A percentile compares a stretch with the other conserved stretches of the same genome.
These are phyloP conservation scores for Drosophila lini DNA, from an alignment of 1,140 invertebrate species.

Conservation along the genomic window DNA sequence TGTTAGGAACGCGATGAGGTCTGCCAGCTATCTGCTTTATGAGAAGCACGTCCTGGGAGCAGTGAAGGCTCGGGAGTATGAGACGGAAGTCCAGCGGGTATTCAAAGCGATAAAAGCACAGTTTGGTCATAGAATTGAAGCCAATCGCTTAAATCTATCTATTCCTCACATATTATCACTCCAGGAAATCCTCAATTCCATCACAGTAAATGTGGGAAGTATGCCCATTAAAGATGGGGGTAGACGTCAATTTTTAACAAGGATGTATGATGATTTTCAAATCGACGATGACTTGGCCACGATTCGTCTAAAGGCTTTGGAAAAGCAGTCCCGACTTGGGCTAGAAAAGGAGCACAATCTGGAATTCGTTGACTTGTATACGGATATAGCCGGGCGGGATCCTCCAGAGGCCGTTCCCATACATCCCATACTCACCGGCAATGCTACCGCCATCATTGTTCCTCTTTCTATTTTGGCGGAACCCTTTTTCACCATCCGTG, in stretches of 20 bases:
- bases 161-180: not conserved
- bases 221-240: not conserved
- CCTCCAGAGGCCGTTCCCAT: not conserved
- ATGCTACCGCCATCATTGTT: not conserved
- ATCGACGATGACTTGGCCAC: not conserved
- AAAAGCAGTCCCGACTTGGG: not conserved
- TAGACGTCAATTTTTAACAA: slow-evolving; percentile 3
- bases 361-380: not conserved
- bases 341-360: not conserved
- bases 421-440: not conserved
- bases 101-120: not conserved
- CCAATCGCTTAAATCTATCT: not conserved
- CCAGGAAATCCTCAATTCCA: not conserved
- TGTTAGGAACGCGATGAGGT: not conserved
- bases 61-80: not conserved
- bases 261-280: not conserved
- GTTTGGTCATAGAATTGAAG: not conserved
- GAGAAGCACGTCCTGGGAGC: not conserved
- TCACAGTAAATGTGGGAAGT: slow-evolving; percentile 2
- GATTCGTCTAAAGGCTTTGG: not conserved
- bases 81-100: not conserved
- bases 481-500: slow-evolving; percentile 3
- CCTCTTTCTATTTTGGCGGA: not conserved
- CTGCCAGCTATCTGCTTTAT: not conserved
- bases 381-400: not conserved